phyloP scores from a whole-genome alignment of 2,797 vertebrate species.

The Lagocephalus sceleratus region DNA sequence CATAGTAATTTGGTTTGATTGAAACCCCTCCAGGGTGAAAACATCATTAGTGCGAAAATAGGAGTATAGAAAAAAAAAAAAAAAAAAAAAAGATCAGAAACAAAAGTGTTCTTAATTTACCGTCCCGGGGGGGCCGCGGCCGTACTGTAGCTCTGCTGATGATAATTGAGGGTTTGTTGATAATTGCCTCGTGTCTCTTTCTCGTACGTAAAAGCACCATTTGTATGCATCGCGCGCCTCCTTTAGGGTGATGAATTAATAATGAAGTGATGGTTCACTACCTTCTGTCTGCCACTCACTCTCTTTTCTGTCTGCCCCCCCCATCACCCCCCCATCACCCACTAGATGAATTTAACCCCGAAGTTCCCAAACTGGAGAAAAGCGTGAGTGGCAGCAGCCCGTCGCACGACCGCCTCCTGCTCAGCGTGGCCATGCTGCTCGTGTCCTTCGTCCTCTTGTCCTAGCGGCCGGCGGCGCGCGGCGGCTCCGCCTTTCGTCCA shows the following conservation, averaged over 20 bases:
- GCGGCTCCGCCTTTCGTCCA: conserved; percentile 14
- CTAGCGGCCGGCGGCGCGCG: conserved; percentile 74
- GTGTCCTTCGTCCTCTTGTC: conserved; percentile 83
- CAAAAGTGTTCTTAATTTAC: conserved; percentile 53
- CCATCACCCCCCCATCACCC: conserved; percentile 17
- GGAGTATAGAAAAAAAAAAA: conserved; percentile 14
- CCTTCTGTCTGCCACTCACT: conserved; percentile 16
- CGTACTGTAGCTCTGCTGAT: conserved; percentile 53
- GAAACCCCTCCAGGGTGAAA: conserved; percentile 68
- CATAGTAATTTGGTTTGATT: conserved; percentile 66
- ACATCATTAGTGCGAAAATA: conserved; percentile 63
- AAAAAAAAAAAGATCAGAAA: conserved; percentile 37
- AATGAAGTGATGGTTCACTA: conserved; percentile 48
- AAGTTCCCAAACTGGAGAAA: conserved; percentile 95
- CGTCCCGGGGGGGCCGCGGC: conserved; percentile 34
- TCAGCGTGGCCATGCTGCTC: conserved; percentile 86
- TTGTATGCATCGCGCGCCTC: conserved; percentile 43
- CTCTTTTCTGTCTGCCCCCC: conserved; percentile 2
- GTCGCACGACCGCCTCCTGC: conserved; percentile 87
- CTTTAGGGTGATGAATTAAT: conserved; percentile 61
- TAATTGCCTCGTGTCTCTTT: conserved; percentile 56
- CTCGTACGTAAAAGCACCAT: conserved; percentile 47
- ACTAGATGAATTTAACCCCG: conserved; percentile 88
- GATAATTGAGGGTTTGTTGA: conserved; percentile 63
- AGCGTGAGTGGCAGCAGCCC: conserved; percentile 95